A percentile compares a stretch with the other conserved stretches of the same genome.
Evolutionary conservation across 2,113 vertebrate species (phyloP).

Genomic region (Rhea americana): DNA sequence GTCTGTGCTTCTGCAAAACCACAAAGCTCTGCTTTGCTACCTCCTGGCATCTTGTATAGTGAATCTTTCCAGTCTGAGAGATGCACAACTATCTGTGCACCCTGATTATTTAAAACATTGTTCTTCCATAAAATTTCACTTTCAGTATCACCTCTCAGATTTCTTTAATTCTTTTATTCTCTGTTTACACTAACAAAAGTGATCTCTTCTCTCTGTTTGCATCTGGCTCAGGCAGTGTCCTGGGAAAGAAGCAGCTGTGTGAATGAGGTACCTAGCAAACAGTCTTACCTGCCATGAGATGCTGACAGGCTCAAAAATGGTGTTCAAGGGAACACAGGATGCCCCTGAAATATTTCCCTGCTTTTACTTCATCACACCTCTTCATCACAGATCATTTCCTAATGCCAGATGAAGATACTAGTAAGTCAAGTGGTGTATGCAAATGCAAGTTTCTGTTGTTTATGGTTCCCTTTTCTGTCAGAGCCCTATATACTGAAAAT

Average conservation of each 20-base stretch:
- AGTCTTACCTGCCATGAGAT: neutral
- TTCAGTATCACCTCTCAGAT: neutral
- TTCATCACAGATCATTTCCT: neutral
- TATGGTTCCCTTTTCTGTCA: neutral
- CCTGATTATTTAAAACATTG: neutral
- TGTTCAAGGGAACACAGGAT: neutral
- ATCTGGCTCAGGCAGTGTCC: neutral
- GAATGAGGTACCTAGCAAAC: neutral
- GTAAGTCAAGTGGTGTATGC: neutral
- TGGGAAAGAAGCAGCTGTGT: neutral
- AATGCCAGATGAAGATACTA: neutral
- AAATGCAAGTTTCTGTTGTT: neutral
- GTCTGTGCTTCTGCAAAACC: neutral
- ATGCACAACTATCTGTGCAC: neutral
- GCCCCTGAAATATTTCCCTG: neutral
- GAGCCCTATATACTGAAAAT: neutral
- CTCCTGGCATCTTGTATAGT: neutral
- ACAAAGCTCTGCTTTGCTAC: neutral
- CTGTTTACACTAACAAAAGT: neutral
- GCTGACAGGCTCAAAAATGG: accelerated
- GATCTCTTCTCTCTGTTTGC: neutral
- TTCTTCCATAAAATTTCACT: neutral
- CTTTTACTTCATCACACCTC: neutral
- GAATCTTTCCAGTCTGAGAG: neutral
- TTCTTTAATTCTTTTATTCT: neutral